Base-by-base conservation (phyloP, 2,888 invertebrate genomes). In the Belgica antarctica region DNA sequence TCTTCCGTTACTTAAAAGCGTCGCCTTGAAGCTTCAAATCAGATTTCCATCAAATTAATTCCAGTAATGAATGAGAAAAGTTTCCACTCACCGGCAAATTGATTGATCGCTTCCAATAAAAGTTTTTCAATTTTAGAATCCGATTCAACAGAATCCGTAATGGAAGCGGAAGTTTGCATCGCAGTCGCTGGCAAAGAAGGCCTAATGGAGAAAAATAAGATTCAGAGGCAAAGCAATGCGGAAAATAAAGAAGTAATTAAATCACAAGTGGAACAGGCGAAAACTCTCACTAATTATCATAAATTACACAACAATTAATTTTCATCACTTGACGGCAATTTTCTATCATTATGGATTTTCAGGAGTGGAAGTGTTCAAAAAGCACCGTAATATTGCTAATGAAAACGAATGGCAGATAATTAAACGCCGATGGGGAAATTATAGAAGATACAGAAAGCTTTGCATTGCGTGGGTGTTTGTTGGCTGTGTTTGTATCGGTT, bases 251-350 rank as follows among this genome's bases (percentile, higher is more conserved):
- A 52, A 41, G 22, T 52, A 52, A 52, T 52, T 52, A 52, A 12
- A 3, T 52, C 52, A 22, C 12, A 52, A 52, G 52, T 52, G 52
- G 15, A 41, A 15, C 41, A 41, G 15, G 7, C 7, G 41, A 41
- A 31, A 31, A 52, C 52, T 17, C 22, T 17, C 17, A 22, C 17
- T 52, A 52, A 52, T 52, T 52, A 52, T 22, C 52, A 52, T 52
- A 52, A 52, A 52, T 52, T 52, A 52, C 52, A 52, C 22, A 52
- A 52, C 52, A 52, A 52, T 52, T 52, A 52, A 52, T 52, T 52
- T n/a, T 22, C 52, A 52, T 52, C 52, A 52, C 52, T 52, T 52
- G 19, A 52, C 22, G 52, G 22, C 52, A 31, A 8, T 31, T 31
- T 31, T 52, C 52, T 52, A n/a, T 52, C 52, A 12, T 52, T 52